phyloP scores from a whole-genome alignment of 1,140 invertebrate genomes.

The Hycleus cichorii region DNA sequence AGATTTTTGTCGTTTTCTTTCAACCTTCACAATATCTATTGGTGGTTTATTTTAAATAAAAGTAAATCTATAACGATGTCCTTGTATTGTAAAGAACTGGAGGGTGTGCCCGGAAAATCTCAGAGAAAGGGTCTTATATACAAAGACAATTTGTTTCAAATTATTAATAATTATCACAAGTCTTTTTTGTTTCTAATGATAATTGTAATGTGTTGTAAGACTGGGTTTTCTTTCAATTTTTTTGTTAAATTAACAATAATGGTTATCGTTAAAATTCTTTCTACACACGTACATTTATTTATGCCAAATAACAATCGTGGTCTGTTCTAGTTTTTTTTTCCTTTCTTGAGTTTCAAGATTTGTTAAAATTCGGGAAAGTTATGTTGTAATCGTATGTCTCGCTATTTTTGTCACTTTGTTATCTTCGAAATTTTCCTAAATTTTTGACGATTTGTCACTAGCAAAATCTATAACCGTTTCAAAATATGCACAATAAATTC shows the following conservation, averaged over 20 bases:
- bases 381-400: slow-evolving; percentile 1
- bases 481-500: background rate
- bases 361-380: slow-evolving; percentile 12
- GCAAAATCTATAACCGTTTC: background rate
- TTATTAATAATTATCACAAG: too few species aligned
- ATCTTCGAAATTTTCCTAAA: background rate
- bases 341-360: background rate
- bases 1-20: too few species aligned
- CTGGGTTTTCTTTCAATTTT: too few species aligned
- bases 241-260: background rate
- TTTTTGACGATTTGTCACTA: background rate
- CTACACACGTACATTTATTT: slow-evolving; percentile 4
- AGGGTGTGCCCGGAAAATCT: slow-evolving; percentile 7
- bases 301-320: slow-evolving; percentile 7
- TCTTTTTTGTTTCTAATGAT: too few species aligned
- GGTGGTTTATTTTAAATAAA: too few species aligned
- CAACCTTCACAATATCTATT: too few species aligned
- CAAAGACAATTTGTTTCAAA: too few species aligned
- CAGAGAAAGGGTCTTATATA: too few species aligned
- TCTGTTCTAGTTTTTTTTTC: slow-evolving; percentile 10
- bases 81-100: slow-evolving; percentile 5
- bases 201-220: too few species aligned
- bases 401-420: slow-evolving; percentile 4
- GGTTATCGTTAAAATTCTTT: slow-evolving; percentile 4
- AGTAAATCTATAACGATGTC: background rate